These are phyloP conservation scores for Argyresthia goedartella DNA, from an alignment of 2,888 invertebrate species.

Conservation along the genomic window DNA sequence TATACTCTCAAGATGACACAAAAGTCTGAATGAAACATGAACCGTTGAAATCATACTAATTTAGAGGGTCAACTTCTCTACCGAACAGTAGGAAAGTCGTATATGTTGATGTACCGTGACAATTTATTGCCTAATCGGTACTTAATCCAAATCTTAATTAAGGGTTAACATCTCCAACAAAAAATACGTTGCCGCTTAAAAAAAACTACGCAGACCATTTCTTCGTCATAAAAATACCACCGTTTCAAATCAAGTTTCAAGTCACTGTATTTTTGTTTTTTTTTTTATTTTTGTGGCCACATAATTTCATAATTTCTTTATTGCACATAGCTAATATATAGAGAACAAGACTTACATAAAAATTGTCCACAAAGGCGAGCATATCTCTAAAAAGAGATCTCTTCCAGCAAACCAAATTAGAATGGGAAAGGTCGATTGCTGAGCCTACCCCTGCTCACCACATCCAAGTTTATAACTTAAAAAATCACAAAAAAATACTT, in stretches of 20 bases:
- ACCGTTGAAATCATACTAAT: conserved; percentile 41
- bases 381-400: too few species aligned
- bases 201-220: background rate
- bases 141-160: background rate
- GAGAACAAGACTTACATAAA: too few species aligned
- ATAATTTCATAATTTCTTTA: too few species aligned
- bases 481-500: too few species aligned
- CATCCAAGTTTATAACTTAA: too few species aligned
- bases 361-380: too few species aligned
- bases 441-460: too few species aligned
- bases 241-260: background rate
- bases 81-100: conserved; percentile 42
- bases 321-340: too few species aligned
- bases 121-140: conserved; percentile 37
- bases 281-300: background rate
- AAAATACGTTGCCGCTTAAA: background rate
- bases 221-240: background rate
- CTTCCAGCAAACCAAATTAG: too few species aligned
- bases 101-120: conserved; percentile 41
- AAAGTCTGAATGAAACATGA: conserved; percentile 19
- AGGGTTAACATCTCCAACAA: background rate
- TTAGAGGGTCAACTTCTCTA: conserved; percentile 28
- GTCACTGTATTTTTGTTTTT: too few species aligned
- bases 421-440: too few species aligned
- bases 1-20: conserved; percentile 17